Base-by-base conservation (phyloP, 2,113 vertebrate species). In the Zingel zingel region DNA sequence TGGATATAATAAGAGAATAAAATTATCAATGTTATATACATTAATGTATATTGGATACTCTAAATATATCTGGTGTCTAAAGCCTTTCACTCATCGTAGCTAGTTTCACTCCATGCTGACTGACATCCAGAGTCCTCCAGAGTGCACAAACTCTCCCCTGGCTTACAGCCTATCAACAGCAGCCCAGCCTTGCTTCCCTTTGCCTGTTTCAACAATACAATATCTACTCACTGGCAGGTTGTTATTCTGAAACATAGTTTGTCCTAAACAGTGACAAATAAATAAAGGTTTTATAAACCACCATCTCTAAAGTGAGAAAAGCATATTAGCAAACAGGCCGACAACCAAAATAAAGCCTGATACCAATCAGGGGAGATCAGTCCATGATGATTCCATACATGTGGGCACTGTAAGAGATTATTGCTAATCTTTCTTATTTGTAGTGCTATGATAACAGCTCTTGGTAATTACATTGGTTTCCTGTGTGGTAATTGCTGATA, bases 401-500 rank as follows among this genome's bases (percentile, higher is more conserved):
- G 70, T 64, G 33, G 70, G 50, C 54, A 48, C 39, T 85, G 78
- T 63, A n/a, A 54, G 50, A 84, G 81, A 88, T 89, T 88, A 90
- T 77, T 85, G 76, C 72, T 88, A 84, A 91, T 88, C 89, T 88
- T 73, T 84, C 84, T 90, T 85, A 88, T 85, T 93, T 83, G 76
- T 81, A 83, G 83, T 69, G 69, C 65, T 62, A 67, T 70, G 81
- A 94, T 93, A 91, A 90, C 76, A 81, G 62, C 65, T 68, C 79
- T 79, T 61, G 57, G 77, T 92, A 93, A 95, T 93, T 93, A 91
- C 77, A 81, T 71, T 88, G 76, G 51, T 76, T 87, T 77, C 86
- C 51, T 78, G 77, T 53, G 88, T 92, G 86, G 66, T 94, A 85
- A 92, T 86, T 92, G 82, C 82, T 88, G 89, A 88, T 89, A 74